phyloP scores from a whole-genome alignment of 1,140 invertebrate genomes.

The Oreohelix idahoensis region DNA sequence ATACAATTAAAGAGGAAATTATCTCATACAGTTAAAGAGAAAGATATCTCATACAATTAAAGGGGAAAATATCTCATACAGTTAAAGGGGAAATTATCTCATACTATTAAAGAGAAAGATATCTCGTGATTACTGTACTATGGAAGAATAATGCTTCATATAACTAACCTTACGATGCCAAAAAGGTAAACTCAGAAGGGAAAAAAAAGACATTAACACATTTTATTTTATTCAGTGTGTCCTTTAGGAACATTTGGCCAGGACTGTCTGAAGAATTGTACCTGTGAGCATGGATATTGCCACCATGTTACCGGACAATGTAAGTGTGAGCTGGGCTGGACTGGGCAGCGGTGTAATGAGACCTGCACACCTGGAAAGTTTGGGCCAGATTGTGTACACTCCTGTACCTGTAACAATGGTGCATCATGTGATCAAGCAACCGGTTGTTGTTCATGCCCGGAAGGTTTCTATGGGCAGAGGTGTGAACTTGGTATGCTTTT shows the following conservation, averaged over 20 bases:
- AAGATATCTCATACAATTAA: too few species aligned
- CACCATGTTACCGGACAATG: slow-evolving; percentile 84
- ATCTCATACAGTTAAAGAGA: too few species aligned
- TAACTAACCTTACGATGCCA: too few species aligned
- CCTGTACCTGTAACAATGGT: slow-evolving; percentile 83
- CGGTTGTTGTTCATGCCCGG: slow-evolving; percentile 73
- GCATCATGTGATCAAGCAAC: slow-evolving; percentile 69
- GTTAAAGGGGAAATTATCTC: too few species aligned
- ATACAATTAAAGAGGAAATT: too few species aligned
- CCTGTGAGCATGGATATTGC: slow-evolving; percentile 86
- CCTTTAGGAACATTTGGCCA: slow-evolving; percentile 81
- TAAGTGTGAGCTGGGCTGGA: slow-evolving; percentile 86
- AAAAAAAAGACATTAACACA: too few species aligned
- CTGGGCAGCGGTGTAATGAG: slow-evolving; percentile 80
- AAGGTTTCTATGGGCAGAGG: slow-evolving; percentile 72
- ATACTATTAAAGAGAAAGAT: too few species aligned
- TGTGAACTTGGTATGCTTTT: slow-evolving; percentile 69
- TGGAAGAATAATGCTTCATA: too few species aligned
- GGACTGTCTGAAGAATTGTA: slow-evolving; percentile 85
- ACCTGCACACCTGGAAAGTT: slow-evolving; percentile 71
- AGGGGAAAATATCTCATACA: too few species aligned
- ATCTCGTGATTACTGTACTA: too few species aligned
- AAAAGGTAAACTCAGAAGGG: too few species aligned
- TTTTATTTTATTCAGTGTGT: slow-evolving; percentile 75
- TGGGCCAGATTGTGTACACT: slow-evolving; percentile 79